Base-by-base conservation (phyloP, 2,797 vertebrate genomes). In the Apodemus agrarius region DNA sequence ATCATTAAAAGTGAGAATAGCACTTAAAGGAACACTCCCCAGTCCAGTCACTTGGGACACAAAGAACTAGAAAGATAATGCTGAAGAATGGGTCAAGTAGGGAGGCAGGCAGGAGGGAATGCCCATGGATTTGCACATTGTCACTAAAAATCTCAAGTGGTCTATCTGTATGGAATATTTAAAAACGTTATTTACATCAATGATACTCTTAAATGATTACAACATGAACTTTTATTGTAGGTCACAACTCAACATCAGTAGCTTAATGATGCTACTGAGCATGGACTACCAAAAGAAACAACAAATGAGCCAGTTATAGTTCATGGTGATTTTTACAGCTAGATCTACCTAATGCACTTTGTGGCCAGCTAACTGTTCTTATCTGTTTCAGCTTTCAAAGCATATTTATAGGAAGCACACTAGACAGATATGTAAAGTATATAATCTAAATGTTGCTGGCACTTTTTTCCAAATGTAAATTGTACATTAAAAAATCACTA, bases 391-490 rank as follows among this genome's bases (percentile, higher is more conserved):
- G 74, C 12, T 8, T 79, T 91, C 17, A 61, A 85, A 93, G 37
- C 34, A 2, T 37, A 57, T 3, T 46, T 4, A 24, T 22, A 69
- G 26, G 40, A 89, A 61, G 22, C 75, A 0, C 13, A 43, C n/a
- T 81, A 96, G 91, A 88, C 59, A 19, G 81, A 84, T 40, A 65
- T 31, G 79, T 80, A 83, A 72, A 72, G 1, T 34, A 80, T 6
- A 82, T 69, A 76, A 87, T 86, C 10, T 91, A 94, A 97, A 95
- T 6, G 29, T 72, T 81, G n/a, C 26, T 84, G n/a, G 46, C 14
- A 34, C 22, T 19, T 89, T 79, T 90, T 75, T 86, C 52, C 49
- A 92, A 74, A 63, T 85, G 37, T 69, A 95, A 95, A 95, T 87
- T 80, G 0, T 46, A 52, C 46, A 76, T 88, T 83, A 37, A 72